These are phyloP conservation scores for Platysternon megacephalum DNA, from an alignment of 2,113 vertebrate genomes.

Conservation along the genomic window DNA sequence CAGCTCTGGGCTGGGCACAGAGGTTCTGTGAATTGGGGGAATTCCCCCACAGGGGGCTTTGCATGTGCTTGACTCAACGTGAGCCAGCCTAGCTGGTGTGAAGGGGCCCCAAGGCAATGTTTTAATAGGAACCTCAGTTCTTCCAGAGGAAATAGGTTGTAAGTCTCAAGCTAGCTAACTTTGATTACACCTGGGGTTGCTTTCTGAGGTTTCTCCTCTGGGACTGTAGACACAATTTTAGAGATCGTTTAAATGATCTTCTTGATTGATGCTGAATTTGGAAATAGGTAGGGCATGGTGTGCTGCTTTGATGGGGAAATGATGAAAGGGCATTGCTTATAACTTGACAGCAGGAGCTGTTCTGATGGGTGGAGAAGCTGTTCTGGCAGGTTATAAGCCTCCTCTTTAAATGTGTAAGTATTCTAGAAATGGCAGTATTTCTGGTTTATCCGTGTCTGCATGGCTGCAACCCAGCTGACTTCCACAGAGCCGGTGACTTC, in stretches of 20 bases:
- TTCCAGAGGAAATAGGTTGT: neutral
- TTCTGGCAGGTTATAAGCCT: accelerated
- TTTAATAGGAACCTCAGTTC: neutral
- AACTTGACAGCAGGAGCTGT: neutral
- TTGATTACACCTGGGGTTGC: neutral
- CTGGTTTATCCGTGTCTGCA: neutral
- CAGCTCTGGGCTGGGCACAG: too few relatives aligned
- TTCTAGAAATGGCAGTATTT: accelerated
- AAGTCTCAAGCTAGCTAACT: neutral
- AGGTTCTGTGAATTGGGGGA: neutral
- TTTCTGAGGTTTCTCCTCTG: neutral
- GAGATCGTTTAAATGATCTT: accelerated
- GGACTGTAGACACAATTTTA: neutral
- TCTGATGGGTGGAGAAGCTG: too few relatives aligned
- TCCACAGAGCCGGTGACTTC: neutral
- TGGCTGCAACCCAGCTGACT: neutral
- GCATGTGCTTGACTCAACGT: neutral
- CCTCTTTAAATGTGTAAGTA: neutral
- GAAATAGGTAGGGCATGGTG: accelerated
- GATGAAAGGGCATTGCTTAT: accelerated
- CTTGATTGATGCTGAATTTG: neutral
- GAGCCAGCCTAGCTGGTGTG: neutral
- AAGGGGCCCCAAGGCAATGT: neutral
- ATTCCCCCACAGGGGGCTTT: neutral
- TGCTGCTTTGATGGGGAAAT: accelerated